Evolutionary conservation across 2,888 invertebrate genomes (phyloP).

Genomic region (Amphipyra tragopoginis): DNA sequence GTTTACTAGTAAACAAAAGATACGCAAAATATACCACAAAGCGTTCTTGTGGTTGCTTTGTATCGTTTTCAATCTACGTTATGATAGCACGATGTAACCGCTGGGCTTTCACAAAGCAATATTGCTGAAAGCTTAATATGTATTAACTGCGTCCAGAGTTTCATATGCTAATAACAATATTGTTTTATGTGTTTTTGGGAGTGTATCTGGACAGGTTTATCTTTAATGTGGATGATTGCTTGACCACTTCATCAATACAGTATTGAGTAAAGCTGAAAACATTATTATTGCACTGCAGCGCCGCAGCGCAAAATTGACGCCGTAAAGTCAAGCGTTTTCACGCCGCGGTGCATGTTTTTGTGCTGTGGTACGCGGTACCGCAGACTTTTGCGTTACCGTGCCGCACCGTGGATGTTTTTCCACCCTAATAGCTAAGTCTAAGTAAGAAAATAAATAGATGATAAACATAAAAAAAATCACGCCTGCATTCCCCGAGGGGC

Average conservation of each 20-base stretch:
- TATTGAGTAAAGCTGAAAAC: neutral
- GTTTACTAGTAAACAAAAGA: constrained; percentile 68
- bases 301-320: no score
- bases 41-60: constrained; percentile 86
- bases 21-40: constrained; percentile 84
- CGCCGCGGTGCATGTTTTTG: neutral
- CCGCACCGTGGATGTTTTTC: neutral
- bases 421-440: neutral
- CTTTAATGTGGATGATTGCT: constrained; percentile 34
- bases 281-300: neutral
- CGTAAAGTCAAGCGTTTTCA: no score
- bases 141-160: constrained; percentile 72
- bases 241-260: constrained; percentile 1
- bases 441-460: neutral
- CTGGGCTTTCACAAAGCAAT: constrained; percentile 82
- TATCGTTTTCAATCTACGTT: constrained; percentile 85
- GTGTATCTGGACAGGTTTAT: constrained; percentile 41
- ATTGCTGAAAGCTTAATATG: constrained; percentile 83
- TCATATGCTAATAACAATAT: constrained; percentile 57
- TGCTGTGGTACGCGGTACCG: neutral
- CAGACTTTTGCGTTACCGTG: neutral
- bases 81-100: constrained; percentile 81
- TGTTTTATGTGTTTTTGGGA: constrained; percentile 47
- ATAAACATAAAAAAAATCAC: no score
- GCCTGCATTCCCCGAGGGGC: no score